Evolutionary conservation across 2,888 invertebrate species (phyloP).

Genomic region (Eilema griseolum): DNA sequence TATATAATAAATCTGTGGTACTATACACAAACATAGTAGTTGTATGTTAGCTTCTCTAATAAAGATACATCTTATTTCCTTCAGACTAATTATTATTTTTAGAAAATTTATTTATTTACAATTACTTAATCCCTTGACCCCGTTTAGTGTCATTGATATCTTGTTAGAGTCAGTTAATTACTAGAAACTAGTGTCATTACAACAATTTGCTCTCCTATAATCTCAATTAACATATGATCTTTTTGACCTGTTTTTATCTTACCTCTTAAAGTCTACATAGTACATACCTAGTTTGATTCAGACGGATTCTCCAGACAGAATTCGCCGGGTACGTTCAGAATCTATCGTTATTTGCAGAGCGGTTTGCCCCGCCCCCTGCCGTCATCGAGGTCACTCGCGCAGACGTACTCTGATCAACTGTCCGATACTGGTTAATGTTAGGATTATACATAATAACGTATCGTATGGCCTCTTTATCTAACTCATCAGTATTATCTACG

Average conservation of each 20-base stretch:
- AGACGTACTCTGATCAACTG: constrained; percentile 63
- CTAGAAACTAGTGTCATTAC: constrained; percentile 26
- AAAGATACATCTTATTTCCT: neutral
- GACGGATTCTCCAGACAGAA: constrained; percentile 56
- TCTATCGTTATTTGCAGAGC: constrained; percentile 63
- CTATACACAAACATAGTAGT: neutral
- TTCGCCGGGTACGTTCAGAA: constrained; percentile 59
- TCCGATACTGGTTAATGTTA: constrained; percentile 57
- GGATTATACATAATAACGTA: constrained; percentile 53
- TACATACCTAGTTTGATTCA: constrained; percentile 39
- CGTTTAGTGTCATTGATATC: constrained; percentile 24
- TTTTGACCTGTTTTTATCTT: constrained; percentile 53
- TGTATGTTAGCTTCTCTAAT: neutral
- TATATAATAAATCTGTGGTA: too few relatives aligned
- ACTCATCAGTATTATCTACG: constrained; percentile 20
- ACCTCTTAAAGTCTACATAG: constrained; percentile 22
- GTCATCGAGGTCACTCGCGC: constrained; percentile 73
- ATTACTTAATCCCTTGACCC: constrained; percentile 31
- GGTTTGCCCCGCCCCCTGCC: constrained; percentile 64
- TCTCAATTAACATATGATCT: constrained; percentile 52
- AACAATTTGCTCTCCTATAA: constrained; percentile 41
- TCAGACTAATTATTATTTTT: too few relatives aligned
- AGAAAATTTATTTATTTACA: neutral
- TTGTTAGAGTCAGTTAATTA: constrained; percentile 21
- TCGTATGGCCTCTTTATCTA: constrained; percentile 26